Evolutionary conservation across 2,797 vertebrate species (phyloP), one percentile per base, ranked within the genome.

Genomic region (Spondyliosoma cantharus): DNA sequence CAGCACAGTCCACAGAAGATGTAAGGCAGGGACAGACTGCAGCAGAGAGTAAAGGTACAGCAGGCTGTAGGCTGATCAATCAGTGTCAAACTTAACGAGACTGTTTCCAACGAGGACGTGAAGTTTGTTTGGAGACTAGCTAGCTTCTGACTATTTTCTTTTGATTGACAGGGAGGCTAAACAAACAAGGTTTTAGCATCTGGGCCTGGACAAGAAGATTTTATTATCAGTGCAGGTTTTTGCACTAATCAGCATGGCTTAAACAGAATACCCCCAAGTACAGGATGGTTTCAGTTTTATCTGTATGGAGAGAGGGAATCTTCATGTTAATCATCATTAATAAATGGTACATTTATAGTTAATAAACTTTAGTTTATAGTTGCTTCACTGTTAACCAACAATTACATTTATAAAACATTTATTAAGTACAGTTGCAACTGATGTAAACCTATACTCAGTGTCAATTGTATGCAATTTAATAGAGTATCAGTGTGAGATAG

Each of bases 11-110:
- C 37, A 61, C 71, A 58, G 69, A 75, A 53, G 57, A 74, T 29
- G 65, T 32, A 3, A 71, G 13, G 17, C 32, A 69, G 69, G 52
- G 71, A 71, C 67, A 65, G 56, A 24, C 76, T 43, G 76, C 74
- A 78, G 80, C 79, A 66, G 70, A 71, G 66, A 60, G 27, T 25
- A 17, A 74, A 86, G 71, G n/a, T 68, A 71, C 46, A 70, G 53
- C 46, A 45, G 42, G 43, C 29, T 48, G 15, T 48, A 62, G 22
- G 59, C 22, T 19, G 56, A 74, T 77, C 69, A 53, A 74, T 79
- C 37, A 68, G 22, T 72, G 69, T 81, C 63, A 71, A 37, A 3
- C 29, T 58, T 67, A 68, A 78, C 58, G 49, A 75, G 50, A 52
- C 29, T 17, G 45, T 66, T 72, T 52, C 14, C 63, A 37, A 77